phyloP scores from a whole-genome alignment of 1,140 invertebrate species.

The Caenorhabditis latens region DNA sequence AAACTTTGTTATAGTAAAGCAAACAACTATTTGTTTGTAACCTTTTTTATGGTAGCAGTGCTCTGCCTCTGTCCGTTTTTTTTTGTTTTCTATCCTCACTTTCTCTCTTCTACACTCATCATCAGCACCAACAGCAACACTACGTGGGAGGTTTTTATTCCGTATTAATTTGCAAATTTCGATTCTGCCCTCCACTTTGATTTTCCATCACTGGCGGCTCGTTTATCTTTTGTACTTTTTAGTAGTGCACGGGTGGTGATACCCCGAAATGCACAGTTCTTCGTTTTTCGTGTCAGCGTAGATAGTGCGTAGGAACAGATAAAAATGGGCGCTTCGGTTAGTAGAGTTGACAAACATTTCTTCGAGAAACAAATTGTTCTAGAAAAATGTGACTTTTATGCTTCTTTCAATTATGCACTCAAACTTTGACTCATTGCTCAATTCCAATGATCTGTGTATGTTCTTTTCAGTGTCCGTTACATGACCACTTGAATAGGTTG shows the following conservation, averaged over 20 bases:
- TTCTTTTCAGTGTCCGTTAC: not conserved
- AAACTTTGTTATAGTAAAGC: slow-evolving; percentile 49
- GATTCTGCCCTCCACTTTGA: no score
- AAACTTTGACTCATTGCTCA: not conserved
- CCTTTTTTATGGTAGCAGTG: slow-evolving; percentile 44
- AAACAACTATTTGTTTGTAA: slow-evolving; percentile 54
- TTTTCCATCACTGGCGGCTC: no score
- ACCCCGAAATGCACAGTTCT: not conserved
- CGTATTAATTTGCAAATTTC: no score
- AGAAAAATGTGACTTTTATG: not conserved
- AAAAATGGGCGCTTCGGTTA: slow-evolving; percentile 37
- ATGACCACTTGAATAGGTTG: not conserved
- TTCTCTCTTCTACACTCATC: not conserved
- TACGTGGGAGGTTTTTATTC: slow-evolving; percentile 9
- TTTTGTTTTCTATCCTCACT: slow-evolving; percentile 17
- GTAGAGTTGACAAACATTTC: slow-evolving; percentile 46
- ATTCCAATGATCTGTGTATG: slow-evolving; percentile 7
- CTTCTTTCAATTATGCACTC: not conserved
- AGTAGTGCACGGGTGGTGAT: not conserved
- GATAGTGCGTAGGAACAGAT: slow-evolving; percentile 31
- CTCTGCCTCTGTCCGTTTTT: slow-evolving; percentile 6
- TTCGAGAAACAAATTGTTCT: not conserved
- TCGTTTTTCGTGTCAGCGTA: not conserved
- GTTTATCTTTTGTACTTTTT: not conserved
- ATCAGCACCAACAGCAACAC: not conserved